Evolutionary conservation across 2,888 invertebrate genomes (phyloP).

Genomic region (Machimus atricapillus): DNA sequence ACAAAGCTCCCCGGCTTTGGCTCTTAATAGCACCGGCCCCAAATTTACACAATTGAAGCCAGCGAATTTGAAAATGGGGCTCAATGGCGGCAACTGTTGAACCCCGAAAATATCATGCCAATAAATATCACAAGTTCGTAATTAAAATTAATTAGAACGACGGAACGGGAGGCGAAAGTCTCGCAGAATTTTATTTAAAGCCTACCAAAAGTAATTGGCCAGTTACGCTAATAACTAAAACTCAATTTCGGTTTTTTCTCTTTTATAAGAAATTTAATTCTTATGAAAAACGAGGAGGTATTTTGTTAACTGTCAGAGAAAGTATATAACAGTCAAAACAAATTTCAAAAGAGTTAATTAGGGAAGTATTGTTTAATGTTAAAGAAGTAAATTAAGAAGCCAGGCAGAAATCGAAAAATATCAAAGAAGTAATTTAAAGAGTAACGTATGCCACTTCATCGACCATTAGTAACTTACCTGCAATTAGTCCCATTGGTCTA

Average conservation of each 20-base stretch:
- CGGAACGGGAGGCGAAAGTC: not conserved
- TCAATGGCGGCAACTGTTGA: not conserved
- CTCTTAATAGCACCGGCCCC: not conserved
- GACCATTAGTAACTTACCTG: not conserved
- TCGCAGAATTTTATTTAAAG: not conserved
- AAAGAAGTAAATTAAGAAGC: not conserved
- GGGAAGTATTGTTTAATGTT: not conserved
- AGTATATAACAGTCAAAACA: not conserved
- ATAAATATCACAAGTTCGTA: not conserved
- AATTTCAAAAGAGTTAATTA: not conserved
- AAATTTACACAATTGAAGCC: not conserved
- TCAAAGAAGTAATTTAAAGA: not conserved
- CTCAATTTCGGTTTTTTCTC: not conserved
- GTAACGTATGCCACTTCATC: not conserved
- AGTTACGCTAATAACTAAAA: not conserved
- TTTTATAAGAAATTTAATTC: not conserved
- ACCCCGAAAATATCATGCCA: not conserved
- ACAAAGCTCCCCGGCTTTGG: not conserved
- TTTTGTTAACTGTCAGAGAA: not conserved
- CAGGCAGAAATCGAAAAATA: not conserved
- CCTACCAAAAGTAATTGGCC: not conserved
- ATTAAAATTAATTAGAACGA: not conserved
- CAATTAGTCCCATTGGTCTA: not conserved
- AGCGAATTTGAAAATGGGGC: not conserved
- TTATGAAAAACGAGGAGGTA: not conserved